Evolutionary conservation across 2,888 invertebrate species (phyloP).

Genomic region (Melanargia galathea): DNA sequence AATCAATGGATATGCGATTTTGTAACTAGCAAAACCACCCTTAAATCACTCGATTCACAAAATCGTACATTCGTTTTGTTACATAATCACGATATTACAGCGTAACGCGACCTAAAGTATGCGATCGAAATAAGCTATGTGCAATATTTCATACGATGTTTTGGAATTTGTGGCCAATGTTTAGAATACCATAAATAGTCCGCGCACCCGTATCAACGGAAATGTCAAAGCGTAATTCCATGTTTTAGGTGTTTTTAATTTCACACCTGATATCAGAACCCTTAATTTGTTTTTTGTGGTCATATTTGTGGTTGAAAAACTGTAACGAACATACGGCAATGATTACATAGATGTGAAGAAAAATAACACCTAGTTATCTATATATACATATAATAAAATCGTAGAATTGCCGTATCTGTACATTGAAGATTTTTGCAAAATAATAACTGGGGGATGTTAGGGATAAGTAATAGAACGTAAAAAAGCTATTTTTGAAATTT

Average conservation of each 20-base stretch:
- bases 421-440: no score
- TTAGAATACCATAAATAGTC: slow-evolving; percentile 43
- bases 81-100: neutral
- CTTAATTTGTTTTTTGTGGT: neutral
- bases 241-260: slow-evolving; percentile 45
- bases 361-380: no score
- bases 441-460: no score
- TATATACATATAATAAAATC: no score
- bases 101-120: slow-evolving; percentile 2
- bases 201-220: slow-evolving; percentile 58
- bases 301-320: no score
- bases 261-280: slow-evolving; percentile 39
- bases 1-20: neutral
- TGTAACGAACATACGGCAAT: neutral
- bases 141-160: slow-evolving; percentile 35
- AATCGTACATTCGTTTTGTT: neutral
- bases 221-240: slow-evolving; percentile 59
- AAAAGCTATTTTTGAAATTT: no score
- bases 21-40: neutral
- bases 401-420: no score
- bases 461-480: no score
- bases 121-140: slow-evolving; percentile 13
- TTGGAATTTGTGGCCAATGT: slow-evolving; percentile 40
- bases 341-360: no score
- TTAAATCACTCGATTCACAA: neutral